Evolutionary conservation across 1,140 invertebrate species (phyloP), one percentile per base, ranked within the genome.

Genomic region (Musca vetustissima): DNA sequence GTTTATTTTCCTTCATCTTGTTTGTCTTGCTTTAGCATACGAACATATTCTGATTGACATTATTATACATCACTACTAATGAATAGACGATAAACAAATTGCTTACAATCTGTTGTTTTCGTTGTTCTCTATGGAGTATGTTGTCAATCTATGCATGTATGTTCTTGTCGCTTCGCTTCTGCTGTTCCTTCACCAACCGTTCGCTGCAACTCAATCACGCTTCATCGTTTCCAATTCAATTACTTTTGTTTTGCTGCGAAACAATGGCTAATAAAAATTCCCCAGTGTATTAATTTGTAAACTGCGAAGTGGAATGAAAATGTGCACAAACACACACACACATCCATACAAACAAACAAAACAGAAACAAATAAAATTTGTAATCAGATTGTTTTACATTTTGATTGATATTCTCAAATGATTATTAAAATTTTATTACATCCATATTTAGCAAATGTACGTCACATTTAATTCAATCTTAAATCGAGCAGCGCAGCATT

Each of bases 251-350:
- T 57, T 57, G 24, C 25, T 59, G 14, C 15, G n/a, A 59, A 59
- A 59, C 55, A 59, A 59, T 59, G 55, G 55, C 55, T 59, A 59
- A 59, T 59, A 59, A 59, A 59, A 59, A 59, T 59, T 59, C 55
- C 25, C 55, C n/a, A 28, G 55, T 14, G 55, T 59, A 59, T 59
- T 59, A 59, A 59, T 59, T 59, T 59, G 55, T 59, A 59, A 59
- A 59, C 36, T 43, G 11, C 11, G 11, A 43, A 43, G 36, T 43
- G 36, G 36, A 43, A 43, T 11, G n/a, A 3, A 32, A 32, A 9
- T 11, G 11, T 43, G 11, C 36, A 13, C 1, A 7, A 43, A 43
- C 6, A 52, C 17, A 52, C 36, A 13, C 1, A 7, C 6, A 43
- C 6, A 52, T 7, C 19, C 1, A 19, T 9, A 52, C n/a, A 17